These are phyloP conservation scores for Phlogophora meticulosa DNA, from an alignment of 2,888 invertebrate genomes.

Conservation along the genomic window DNA sequence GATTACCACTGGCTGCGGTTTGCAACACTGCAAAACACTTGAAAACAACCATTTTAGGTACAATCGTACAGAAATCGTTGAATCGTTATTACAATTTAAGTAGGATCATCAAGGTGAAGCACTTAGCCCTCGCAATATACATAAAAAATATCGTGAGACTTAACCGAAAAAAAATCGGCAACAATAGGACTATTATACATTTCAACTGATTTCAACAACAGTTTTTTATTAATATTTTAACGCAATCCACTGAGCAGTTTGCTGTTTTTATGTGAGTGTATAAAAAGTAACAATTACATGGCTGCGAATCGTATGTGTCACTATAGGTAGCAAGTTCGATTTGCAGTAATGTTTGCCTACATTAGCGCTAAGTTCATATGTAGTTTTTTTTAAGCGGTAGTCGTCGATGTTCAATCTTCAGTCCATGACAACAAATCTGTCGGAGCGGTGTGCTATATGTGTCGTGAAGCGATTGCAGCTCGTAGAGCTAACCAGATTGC, in stretches of 20 bases:
- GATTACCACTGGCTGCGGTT: conserved; percentile 73
- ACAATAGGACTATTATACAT: conserved; percentile 55
- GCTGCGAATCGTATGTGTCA: too few species aligned
- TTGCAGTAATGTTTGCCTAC: too few species aligned
- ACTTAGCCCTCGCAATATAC: conserved; percentile 39
- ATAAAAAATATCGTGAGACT: conserved; percentile 61
- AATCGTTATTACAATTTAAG: conserved; percentile 55
- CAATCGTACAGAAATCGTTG: conserved; percentile 29
- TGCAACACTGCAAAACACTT: conserved; percentile 59
- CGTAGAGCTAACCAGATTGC: too few species aligned
- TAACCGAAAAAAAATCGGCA: conserved; percentile 46
- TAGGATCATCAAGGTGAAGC: conserved; percentile 60
- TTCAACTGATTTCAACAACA: conserved; percentile 43
- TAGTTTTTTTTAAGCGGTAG: too few species aligned
- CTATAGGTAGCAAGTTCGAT: too few species aligned
- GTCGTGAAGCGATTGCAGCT: too few species aligned
- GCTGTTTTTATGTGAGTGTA: conserved; percentile 32
- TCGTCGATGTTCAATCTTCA: too few species aligned
- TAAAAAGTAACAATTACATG: conserved; percentile 40
- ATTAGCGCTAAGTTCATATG: too few species aligned
- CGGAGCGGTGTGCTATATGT: too few species aligned
- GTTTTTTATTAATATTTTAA: conserved; percentile 51
- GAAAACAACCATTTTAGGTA: conserved; percentile 32
- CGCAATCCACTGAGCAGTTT: conserved; percentile 22
- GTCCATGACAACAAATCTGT: too few species aligned